Conservation (phyloP, 2,888 invertebrate genomes). For the Penaeus monodon region DNA sequence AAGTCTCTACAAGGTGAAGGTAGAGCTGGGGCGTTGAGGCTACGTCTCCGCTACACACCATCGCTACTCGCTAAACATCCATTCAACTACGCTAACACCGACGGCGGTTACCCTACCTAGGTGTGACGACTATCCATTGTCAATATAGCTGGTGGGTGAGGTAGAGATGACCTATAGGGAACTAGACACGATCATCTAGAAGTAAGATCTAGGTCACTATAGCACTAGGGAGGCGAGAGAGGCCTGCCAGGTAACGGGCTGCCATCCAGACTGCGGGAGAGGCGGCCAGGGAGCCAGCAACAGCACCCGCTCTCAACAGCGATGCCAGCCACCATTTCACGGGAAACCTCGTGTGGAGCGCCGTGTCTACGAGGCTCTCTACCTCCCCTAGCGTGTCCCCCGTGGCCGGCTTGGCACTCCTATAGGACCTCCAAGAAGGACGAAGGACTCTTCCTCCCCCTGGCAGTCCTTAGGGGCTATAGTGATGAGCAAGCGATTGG, state of each 20-base stretch:
- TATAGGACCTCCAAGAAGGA: too few relatives aligned
- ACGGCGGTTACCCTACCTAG: constrained; percentile 20
- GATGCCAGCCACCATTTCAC: constrained; percentile 27
- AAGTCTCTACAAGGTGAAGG: too few relatives aligned
- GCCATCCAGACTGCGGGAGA: constrained; percentile 27
- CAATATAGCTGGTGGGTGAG: constrained; percentile 24
- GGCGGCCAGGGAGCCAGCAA: constrained; percentile 9
- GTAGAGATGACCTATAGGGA: constrained; percentile 27
- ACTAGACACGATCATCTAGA: constrained; percentile 29
- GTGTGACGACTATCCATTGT: constrained; percentile 17
- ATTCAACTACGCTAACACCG: neutral
- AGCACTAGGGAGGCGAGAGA: constrained; percentile 25
- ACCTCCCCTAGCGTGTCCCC: neutral
- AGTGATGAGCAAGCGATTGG: too few relatives aligned
- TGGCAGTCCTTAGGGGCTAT: too few relatives aligned
- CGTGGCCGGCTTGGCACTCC: neutral
- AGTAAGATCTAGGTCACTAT: constrained; percentile 25
- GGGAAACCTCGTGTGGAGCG: neutral
- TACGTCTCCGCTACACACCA: too few relatives aligned
- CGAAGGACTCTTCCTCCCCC: too few relatives aligned
- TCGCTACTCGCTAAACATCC: neutral
- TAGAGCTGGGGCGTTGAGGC: too few relatives aligned
- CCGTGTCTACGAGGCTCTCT: neutral
- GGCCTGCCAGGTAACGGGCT: constrained; percentile 23
- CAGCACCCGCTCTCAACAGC: constrained; percentile 11